Conservation (phyloP, 1,140 invertebrate species). For the Mycetomoellerius zeteki region DNA sequence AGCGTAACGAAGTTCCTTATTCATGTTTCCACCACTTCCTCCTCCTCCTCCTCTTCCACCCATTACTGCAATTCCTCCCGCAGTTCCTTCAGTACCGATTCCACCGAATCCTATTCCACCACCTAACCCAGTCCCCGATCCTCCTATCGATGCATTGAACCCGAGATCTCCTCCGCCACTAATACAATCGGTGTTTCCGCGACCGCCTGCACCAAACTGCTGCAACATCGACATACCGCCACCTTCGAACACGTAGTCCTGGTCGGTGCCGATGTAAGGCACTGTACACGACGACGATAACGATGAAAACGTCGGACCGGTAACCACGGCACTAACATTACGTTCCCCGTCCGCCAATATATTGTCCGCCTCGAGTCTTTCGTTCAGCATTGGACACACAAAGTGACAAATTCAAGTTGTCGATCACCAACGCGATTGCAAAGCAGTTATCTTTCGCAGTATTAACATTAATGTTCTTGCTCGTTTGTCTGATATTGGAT, state of each 20-base stretch:
- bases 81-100: slow-evolving; percentile 72
- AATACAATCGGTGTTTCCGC: slow-evolving; percentile 72
- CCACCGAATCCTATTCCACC: slow-evolving; percentile 69
- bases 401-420: slow-evolving; percentile 62
- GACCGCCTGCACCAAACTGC: slow-evolving; percentile 73
- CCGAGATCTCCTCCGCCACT: slow-evolving; percentile 74
- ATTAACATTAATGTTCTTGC: neutral
- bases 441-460: neutral
- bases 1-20: slow-evolving; percentile 88
- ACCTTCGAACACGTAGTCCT: slow-evolving; percentile 77
- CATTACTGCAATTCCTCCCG: slow-evolving; percentile 74
- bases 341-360: slow-evolving; percentile 82
- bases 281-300: slow-evolving; percentile 78
- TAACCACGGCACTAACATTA: slow-evolving; percentile 81
- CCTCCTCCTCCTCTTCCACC: slow-evolving; percentile 68
- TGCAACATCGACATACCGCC: slow-evolving; percentile 75
- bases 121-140: slow-evolving; percentile 66
- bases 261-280: slow-evolving; percentile 74
- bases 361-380: slow-evolving; percentile 81
- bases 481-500: neutral
- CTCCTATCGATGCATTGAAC: slow-evolving; percentile 65
- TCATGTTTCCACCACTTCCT: slow-evolving; percentile 72
- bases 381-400: slow-evolving; percentile 84
- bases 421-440: neutral
- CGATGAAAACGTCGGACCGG: slow-evolving; percentile 72